Evolutionary conservation across 2,113 vertebrate genomes (phyloP).

Genomic region (Aleadryas rufinucha): DNA sequence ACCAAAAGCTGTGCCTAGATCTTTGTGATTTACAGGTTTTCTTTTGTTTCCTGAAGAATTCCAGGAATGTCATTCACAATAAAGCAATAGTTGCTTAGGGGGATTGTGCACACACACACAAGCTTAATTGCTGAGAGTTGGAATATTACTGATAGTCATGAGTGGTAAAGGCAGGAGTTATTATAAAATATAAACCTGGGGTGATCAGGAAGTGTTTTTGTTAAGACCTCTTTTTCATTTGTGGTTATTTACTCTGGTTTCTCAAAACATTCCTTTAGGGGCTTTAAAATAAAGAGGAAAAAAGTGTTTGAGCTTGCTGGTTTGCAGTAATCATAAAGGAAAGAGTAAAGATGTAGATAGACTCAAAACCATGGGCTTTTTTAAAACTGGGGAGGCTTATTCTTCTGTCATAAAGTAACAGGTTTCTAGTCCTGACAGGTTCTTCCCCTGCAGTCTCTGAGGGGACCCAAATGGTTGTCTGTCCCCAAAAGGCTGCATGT

Average conservation of each 20-base stretch:
- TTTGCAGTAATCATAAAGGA: background rate
- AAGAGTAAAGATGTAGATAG: background rate
- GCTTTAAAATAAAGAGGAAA: background rate
- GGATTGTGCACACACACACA: background rate
- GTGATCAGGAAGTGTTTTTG: background rate
- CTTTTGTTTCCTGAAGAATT: background rate
- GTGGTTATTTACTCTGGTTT: background rate
- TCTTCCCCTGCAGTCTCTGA: background rate
- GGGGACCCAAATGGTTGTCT: background rate
- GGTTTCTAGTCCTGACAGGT: background rate
- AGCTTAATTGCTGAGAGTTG: background rate
- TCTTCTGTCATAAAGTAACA: background rate
- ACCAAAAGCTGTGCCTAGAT: background rate
- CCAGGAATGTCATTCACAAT: background rate
- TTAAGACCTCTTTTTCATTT: background rate
- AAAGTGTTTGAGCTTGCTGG: background rate
- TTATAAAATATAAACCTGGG: background rate
- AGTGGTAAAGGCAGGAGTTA: background rate
- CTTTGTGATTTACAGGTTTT: background rate
- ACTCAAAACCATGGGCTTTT: background rate
- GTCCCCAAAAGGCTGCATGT: background rate
- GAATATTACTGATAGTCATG: background rate
- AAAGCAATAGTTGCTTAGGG: background rate
- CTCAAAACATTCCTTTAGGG: background rate
- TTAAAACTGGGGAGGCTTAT: rapidly evolving